Conservation (phyloP, 1,140 invertebrate species). For the Dryas iulia region DNA sequence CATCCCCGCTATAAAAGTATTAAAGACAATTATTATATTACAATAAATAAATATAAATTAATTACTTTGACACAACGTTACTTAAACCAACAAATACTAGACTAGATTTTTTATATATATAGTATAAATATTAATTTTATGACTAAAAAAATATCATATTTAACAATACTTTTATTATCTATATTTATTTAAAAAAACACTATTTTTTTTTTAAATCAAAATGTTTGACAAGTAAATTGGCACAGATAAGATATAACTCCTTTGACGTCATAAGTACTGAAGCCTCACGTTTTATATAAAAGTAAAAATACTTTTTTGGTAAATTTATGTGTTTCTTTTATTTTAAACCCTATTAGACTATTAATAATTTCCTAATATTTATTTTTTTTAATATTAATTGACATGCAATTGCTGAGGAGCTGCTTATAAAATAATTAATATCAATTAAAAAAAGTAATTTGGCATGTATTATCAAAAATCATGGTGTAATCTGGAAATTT, state of each 20-base stretch:
- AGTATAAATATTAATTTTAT: background rate
- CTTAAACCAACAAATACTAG: conserved; percentile 2
- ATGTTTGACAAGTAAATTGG: too few species aligned
- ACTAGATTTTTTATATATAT: conserved; percentile 10
- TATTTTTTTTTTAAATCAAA: background rate
- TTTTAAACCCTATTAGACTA: background rate
- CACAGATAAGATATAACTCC: background rate
- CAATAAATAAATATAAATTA: background rate
- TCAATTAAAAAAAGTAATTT: too few species aligned
- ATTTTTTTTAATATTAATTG: background rate
- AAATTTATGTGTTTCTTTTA: background rate
- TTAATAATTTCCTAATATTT: background rate
- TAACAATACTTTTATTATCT: background rate
- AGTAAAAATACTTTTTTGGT: background rate
- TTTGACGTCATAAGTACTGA: background rate
- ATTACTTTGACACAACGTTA: conserved; percentile 6
- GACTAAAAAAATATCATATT: background rate
- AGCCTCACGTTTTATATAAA: background rate
- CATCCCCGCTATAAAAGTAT: too few species aligned
- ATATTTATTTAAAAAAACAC: background rate
- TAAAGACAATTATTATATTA: too few species aligned
- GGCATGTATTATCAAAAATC: too few species aligned
- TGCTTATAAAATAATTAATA: too few species aligned
- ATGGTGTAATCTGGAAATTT: too few species aligned
- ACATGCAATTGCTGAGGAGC: background rate